These are phyloP conservation scores for Ceuthmochares aereus DNA, from an alignment of 2,113 vertebrate species.

Conservation along the genomic window DNA sequence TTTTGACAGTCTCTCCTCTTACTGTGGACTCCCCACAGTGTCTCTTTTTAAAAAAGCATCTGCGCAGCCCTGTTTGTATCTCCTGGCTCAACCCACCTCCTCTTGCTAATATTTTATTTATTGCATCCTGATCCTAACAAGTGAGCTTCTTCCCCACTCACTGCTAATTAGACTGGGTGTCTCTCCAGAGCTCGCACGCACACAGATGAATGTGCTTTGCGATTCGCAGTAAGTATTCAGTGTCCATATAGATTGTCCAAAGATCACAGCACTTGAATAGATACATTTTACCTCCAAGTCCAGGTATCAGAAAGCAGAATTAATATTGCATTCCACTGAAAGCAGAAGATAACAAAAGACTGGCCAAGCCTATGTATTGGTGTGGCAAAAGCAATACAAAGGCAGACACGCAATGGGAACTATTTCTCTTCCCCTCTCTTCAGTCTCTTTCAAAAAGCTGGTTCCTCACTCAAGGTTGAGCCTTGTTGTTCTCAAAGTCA, in stretches of 20 bases:
- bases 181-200: not conserved
- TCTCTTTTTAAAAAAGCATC: not conserved
- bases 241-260: not conserved
- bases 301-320: not conserved
- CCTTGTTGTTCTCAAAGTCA: not conserved
- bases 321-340: not conserved
- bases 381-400: not conserved
- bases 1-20: slow-evolving; percentile 17
- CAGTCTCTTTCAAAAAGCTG: not conserved
- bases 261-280: not conserved
- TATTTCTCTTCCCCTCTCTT: not conserved
- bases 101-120: slow-evolving; percentile 52
- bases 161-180: not conserved
- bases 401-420: not conserved
- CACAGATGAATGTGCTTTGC: not conserved
- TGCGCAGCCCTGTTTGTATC: not conserved
- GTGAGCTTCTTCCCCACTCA: not conserved
- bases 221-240: not conserved
- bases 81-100: not conserved
- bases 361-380: not conserved
- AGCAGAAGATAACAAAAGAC: not conserved
- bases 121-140: not conserved
- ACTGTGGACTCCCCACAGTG: not conserved
- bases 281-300: not conserved
- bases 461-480: not conserved